Conservation (phyloP, 2,797 vertebrate species). For the Amniataba percoides region DNA sequence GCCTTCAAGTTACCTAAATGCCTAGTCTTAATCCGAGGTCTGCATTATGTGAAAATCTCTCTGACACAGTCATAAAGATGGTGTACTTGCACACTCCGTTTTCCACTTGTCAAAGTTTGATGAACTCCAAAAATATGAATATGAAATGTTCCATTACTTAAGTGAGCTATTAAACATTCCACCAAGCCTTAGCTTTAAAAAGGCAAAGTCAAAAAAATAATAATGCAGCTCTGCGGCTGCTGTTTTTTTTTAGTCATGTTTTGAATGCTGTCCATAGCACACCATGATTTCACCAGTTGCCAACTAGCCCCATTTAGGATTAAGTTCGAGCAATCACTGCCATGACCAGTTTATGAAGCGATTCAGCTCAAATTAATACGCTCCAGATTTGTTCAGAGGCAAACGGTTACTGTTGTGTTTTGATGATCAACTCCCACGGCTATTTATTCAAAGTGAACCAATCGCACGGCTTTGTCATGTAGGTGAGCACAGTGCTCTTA, state of each 20-base stretch:
- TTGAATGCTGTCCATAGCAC: background rate
- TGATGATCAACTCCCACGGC: slow-evolving; percentile 19
- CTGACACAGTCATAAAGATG: slow-evolving; percentile 19
- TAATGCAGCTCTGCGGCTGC: background rate
- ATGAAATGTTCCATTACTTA: background rate
- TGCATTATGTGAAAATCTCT: slow-evolving; percentile 10
- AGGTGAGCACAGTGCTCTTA: slow-evolving; percentile 15
- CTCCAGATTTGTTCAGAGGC: slow-evolving; percentile 21
- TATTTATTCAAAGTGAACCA: slow-evolving; percentile 23
- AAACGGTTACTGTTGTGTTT: slow-evolving; percentile 21
- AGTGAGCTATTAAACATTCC: background rate
- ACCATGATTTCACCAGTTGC: background rate
- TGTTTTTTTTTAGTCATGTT: slow-evolving; percentile 11
- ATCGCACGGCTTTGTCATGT: slow-evolving; percentile 29
- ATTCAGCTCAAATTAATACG: slow-evolving; percentile 13
- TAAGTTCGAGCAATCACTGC: slow-evolving; percentile 11
- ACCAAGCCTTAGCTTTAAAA: too few species aligned
- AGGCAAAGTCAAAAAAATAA: too few species aligned
- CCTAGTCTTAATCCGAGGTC: slow-evolving; percentile 12
- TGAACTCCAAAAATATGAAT: background rate
- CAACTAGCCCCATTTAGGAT: background rate
- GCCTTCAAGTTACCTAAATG: background rate
- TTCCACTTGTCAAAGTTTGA: slow-evolving; percentile 12
- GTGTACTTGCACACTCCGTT: background rate
- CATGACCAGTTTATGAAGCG: background rate